Evolutionary conservation across 2,888 invertebrate species (phyloP), one percentile per base, ranked within the genome.

Genomic region (Clivina fossor): DNA sequence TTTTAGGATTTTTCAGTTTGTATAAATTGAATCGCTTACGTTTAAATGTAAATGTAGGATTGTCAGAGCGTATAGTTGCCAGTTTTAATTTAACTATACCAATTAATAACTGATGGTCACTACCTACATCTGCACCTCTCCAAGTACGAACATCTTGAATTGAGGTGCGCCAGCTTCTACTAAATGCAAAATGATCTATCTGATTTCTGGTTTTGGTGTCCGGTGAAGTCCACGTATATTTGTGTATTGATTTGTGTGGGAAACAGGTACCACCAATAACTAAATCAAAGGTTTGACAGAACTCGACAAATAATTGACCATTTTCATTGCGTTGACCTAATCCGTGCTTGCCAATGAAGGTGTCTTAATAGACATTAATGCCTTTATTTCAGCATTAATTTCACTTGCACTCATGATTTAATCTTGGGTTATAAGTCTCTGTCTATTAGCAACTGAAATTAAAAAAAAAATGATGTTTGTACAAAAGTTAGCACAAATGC

Each of bases 141-240:
- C 24, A 26, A 38, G 33, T 58, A 33, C 49, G 13, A 24, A 40
- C 57, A 37, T 54, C 43, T 20, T 51, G 35, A 11, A 59, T 38
- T 15, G 57, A 59, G 8, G 33, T 55, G 26, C 57, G 43, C 50
- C 46, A 60, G 11, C 46, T 43, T 24, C 37, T 50, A 37, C 48
- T 49, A 7, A 59, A 28, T 1, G 55, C 47, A 18, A 59, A 30
- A 48, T 59, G 58, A 24, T 59, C 57, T 35, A 57, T 57, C 49
- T 59, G 53, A 13, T 57, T 56, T 51, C 38, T 46, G 18, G 47
- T 50, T n/a, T n/a, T 26, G 8, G 30, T 26, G 48, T 58, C 56
- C 41, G 58, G 56, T 13, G 58, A 58, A 9, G 22, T 38, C 58
- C 60, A 60, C 2, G 58, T 53, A 7, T 43, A 26, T 38, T 60